Percentiles rank a stretch among this genome's conserved stretches.
Evolutionary conservation across 1,140 invertebrate genomes (phyloP).

Genomic region (Aporrectodea caliginosa): DNA sequence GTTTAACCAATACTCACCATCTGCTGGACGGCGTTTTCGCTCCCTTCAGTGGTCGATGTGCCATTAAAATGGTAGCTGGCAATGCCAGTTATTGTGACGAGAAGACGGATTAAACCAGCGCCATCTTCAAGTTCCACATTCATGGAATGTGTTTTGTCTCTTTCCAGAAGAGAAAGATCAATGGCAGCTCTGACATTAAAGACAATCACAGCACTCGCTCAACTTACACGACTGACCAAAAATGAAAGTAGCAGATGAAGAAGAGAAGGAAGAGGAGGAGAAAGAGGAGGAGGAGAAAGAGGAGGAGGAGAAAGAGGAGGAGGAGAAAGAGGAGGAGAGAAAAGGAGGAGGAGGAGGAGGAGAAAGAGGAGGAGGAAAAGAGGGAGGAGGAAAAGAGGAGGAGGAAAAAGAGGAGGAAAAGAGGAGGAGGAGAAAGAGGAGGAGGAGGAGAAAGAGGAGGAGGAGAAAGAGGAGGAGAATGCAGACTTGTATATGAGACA

Average conservation of each 20-base stretch:
- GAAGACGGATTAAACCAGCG: slow-evolving; percentile 77
- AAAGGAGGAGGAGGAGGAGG: slow-evolving; percentile 9
- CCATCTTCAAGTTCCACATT: slow-evolving; percentile 81
- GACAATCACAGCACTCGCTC: too few species aligned
- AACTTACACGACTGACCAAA: too few species aligned
- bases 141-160: slow-evolving; percentile 84
- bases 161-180: slow-evolving; percentile 76
- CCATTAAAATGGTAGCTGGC: slow-evolving; percentile 60
- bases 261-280: slow-evolving; percentile 10
- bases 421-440: slow-evolving; percentile 10
- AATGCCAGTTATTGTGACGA: slow-evolving; percentile 88
- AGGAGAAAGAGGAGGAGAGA: slow-evolving; percentile 10
- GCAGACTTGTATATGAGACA: too few species aligned
- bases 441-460: slow-evolving; percentile 10
- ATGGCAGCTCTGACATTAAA: slow-evolving; percentile 75
- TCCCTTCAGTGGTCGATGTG: too few species aligned
- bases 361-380: slow-evolving; percentile 10
- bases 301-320: slow-evolving; percentile 9
- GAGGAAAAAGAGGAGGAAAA: slow-evolving; percentile 10
- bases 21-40: too few species aligned
- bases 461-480: too few species aligned
- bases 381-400: slow-evolving; percentile 10
- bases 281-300: slow-evolving; percentile 10
- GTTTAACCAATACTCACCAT: too few species aligned
- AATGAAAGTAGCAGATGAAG: slow-evolving; percentile 8